Percentiles rank a stretch among this genome's conserved stretches.
phyloP scores from a whole-genome alignment of 2,888 invertebrate species.

The Bembecia ichneumoniformis region DNA sequence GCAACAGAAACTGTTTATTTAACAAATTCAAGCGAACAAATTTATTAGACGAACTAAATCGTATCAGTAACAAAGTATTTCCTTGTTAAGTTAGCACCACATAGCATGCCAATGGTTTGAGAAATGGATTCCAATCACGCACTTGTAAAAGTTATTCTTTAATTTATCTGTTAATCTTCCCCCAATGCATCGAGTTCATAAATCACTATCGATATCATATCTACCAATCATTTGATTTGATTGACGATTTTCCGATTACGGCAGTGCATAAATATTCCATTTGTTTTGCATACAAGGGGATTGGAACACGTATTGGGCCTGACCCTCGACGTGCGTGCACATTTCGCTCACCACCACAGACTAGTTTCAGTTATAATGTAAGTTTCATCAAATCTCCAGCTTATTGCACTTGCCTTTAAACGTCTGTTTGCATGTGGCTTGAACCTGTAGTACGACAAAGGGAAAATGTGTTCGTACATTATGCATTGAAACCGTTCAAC shows the following conservation, averaged over 20 bases:
- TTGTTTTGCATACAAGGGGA: slow-evolving; percentile 45
- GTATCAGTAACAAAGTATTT: slow-evolving; percentile 2
- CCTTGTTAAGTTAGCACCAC: not conserved
- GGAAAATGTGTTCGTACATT: slow-evolving; percentile 19
- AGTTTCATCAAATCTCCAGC: not conserved
- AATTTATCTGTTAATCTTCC: slow-evolving; percentile 1
- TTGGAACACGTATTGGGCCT: slow-evolving; percentile 30
- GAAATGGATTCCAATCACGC: slow-evolving; percentile 3
- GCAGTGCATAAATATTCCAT: slow-evolving; percentile 50
- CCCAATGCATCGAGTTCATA: slow-evolving; percentile 8
- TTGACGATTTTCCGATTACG: slow-evolving; percentile 50
- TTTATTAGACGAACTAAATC: not conserved
- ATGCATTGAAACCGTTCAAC: slow-evolving; percentile 42
- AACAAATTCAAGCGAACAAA: no score
- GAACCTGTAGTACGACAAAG: slow-evolving; percentile 2
- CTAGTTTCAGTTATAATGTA: slow-evolving; percentile 2
- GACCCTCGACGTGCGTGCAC: slow-evolving; percentile 18
- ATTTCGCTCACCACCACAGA: slow-evolving; percentile 11
- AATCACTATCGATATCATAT: slow-evolving; percentile 28
- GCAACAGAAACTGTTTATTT: no score
- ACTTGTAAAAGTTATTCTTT: slow-evolving; percentile 3
- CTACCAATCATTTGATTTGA: slow-evolving; percentile 42
- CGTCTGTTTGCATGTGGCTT: slow-evolving; percentile 13
- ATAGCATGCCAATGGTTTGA: not conserved
- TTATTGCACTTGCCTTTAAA: not conserved